Evolutionary conservation across 2,888 invertebrate genomes (phyloP), one percentile per base, ranked within the genome.

Genomic region (Ichneumoninae sp.): DNA sequence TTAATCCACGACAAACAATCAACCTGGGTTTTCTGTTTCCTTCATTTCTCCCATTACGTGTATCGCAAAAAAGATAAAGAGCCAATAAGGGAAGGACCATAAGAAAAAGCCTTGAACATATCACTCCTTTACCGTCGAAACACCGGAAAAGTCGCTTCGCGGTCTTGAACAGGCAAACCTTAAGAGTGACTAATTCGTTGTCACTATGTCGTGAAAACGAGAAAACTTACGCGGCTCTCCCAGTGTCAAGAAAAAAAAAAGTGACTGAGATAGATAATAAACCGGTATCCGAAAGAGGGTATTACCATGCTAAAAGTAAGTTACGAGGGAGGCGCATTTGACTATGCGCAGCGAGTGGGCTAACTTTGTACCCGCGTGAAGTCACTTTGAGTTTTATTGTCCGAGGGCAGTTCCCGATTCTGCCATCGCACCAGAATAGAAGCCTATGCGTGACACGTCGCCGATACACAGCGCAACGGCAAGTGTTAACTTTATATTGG

Each of bases 391-490:
- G 54, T 70, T 50, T 52, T 70, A 44, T 70, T 70, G 79, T 79
- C 71, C 79, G 36, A 79, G 71, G 70, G 70, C 79, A 71, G 65
- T 80, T 71, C n/a, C 54, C 71, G 52, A 66, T 54, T 36, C 36
- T 66, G 33, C 50, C 54, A 63, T 22, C 30, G 33, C 22, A 68
- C 16, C 4, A 19, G 40, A 50, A 16, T 68, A 40, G 33, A 33
- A 78, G n/a, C 33, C 5, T 5, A 40, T 52, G 26, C 26, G 10
- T 44, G 13, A 44, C 50, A 66, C 66, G 47, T 8, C 47, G 13
- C 3, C 40, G 66, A 57, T 10, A 44, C 22, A 52, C 66, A 47
- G 4, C 44, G 44, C 44, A 16, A 47, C 44, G 44, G 44, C 16
- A 47, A 47, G 13, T 47, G 44, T 47, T 16, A 16, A 47, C 44